phyloP scores from a whole-genome alignment of 2,113 vertebrate species.

The Gallinago jamesoni region DNA sequence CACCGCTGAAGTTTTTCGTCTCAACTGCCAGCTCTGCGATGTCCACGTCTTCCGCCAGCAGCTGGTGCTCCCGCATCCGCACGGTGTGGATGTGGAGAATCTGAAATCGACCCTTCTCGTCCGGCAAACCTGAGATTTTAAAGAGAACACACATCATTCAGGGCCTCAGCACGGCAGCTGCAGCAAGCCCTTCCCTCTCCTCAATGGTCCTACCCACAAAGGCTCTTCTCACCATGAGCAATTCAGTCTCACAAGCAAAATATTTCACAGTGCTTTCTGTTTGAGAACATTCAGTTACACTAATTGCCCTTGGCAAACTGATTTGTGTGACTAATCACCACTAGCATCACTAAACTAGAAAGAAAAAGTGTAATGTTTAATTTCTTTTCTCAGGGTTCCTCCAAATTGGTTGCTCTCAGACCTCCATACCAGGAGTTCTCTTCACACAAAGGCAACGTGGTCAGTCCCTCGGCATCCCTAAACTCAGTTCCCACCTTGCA shows the following conservation, averaged over 20 bases:
- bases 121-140: conserved; percentile 82
- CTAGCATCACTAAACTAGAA: background rate
- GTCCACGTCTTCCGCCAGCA: conserved; percentile 85
- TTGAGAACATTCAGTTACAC: background rate
- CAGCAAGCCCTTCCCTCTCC: background rate
- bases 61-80: conserved; percentile 88
- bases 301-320: background rate
- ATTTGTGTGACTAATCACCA: background rate
- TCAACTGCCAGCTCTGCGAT: conserved; percentile 87
- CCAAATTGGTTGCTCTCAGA: background rate
- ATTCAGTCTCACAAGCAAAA: background rate
- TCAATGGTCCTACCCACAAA: background rate
- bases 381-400: background rate
- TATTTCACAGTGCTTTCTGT: background rate
- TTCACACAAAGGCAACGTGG: background rate
- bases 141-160: background rate
- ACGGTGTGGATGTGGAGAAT: conserved; percentile 94
- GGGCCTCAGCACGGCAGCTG: background rate
- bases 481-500: background rate
- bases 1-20: conserved; percentile 97
- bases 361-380: background rate
- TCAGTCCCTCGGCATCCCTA: background rate
- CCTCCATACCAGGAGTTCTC: background rate
- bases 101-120: conserved; percentile 91
- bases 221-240: background rate